These are phyloP conservation scores for Cladopsammia gracilis DNA, from an alignment of 64 coral and sea anemone genomes.

Conservation along the genomic window DNA sequence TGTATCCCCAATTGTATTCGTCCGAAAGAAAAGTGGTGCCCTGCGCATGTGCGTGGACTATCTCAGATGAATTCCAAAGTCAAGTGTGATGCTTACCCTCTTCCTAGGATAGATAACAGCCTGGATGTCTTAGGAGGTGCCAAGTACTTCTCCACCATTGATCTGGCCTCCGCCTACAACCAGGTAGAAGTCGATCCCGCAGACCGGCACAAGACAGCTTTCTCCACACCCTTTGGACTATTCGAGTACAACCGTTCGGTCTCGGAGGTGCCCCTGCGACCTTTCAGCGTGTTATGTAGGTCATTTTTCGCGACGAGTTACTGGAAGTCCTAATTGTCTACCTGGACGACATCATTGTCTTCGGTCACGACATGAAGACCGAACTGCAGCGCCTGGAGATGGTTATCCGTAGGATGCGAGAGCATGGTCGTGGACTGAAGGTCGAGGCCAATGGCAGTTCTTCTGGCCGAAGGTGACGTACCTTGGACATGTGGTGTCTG, in stretches of 20 bases:
- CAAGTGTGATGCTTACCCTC: background rate
- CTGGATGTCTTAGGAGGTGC: slow-evolving; percentile 12
- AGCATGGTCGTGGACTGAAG: slow-evolving; percentile 71
- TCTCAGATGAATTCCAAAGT: background rate
- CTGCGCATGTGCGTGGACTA: slow-evolving; percentile 42
- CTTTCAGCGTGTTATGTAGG: slow-evolving; percentile 58
- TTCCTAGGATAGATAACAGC: slow-evolving; percentile 40
- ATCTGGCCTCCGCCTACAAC: slow-evolving; percentile 44
- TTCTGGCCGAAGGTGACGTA: too few relatives aligned
- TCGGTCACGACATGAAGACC: background rate
- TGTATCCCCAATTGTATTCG: slow-evolving; percentile 67
- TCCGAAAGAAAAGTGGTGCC: slow-evolving; percentile 46
- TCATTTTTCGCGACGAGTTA: slow-evolving; percentile 31
- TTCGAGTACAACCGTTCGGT: slow-evolving; percentile 52
- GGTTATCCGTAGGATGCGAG: slow-evolving; percentile 17
- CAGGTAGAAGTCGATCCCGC: background rate
- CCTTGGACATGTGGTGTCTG: slow-evolving; percentile 62
- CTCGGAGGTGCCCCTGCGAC: slow-evolving; percentile 34
- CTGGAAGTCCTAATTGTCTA: slow-evolving; percentile 44
- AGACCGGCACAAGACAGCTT: slow-evolving; percentile 60
- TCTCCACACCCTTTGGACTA: slow-evolving; percentile 50
- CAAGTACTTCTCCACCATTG: slow-evolving; percentile 36
- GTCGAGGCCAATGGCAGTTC: too few relatives aligned
- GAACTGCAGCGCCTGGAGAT: background rate
- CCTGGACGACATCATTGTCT: slow-evolving; percentile 69